Evolutionary conservation across 2,797 vertebrate species (phyloP).

Genomic region (Bucorvus abyssinicus): DNA sequence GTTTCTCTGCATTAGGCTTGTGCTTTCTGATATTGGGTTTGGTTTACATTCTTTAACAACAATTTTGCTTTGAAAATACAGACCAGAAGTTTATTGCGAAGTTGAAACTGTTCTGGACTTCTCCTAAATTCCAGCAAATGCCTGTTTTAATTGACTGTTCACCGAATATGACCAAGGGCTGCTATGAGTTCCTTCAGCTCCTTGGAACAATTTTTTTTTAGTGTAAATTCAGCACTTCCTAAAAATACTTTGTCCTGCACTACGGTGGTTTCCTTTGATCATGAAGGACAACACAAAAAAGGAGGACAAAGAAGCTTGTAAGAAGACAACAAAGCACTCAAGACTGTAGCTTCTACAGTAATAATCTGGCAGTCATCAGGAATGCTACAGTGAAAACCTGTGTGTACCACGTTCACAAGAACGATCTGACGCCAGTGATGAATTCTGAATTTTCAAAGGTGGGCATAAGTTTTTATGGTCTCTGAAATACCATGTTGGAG

Average conservation of each 20-base stretch:
- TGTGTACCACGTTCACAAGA: rapidly evolving
- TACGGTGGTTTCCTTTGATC: neutral
- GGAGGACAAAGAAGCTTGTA: neutral
- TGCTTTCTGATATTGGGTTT: neutral
- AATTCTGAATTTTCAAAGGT: neutral
- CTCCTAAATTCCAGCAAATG: neutral
- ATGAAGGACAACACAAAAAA: neutral
- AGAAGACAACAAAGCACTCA: neutral
- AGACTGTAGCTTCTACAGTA: neutral
- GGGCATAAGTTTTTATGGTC: neutral
- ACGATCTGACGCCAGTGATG: neutral
- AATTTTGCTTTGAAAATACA: neutral
- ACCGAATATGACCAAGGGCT: neutral
- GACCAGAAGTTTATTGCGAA: neutral
- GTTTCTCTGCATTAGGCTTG: neutral
- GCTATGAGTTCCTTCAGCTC: neutral
- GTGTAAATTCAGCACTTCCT: neutral
- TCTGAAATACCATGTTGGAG: neutral
- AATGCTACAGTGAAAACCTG: neutral
- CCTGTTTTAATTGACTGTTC: neutral
- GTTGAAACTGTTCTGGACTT: neutral
- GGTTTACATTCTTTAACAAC: neutral
- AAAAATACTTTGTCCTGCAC: neutral
- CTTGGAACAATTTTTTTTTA: neutral
- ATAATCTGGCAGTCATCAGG: neutral